Evolutionary conservation across 92 coral and sea anemone species (phyloP).

Genomic region (Phenganax subtilis): DNA sequence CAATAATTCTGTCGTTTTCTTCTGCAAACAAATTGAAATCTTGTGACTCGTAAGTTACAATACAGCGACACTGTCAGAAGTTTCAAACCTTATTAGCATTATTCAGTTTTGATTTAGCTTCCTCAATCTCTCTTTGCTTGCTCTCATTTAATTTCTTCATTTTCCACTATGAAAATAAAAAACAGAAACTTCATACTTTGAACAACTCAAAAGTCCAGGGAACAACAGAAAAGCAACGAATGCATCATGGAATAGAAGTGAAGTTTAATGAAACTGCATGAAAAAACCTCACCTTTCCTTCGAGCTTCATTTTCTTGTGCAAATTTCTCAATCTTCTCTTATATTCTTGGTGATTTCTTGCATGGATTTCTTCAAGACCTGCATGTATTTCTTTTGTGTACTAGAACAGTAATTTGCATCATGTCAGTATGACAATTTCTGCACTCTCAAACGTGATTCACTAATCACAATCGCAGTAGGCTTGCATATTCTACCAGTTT

Average conservation of each 20-base stretch:
- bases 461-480: not conserved
- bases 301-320: conserved; percentile 48
- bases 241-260: not conserved
- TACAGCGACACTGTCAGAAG: not conserved
- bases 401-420: conserved; percentile 28
- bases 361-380: conserved; percentile 62
- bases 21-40: conserved; percentile 41
- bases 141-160: conserved; percentile 45
- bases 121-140: conserved; percentile 61
- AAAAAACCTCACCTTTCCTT: conserved; percentile 56
- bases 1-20: conserved; percentile 65
- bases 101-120: conserved; percentile 73
- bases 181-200: not conserved
- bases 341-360: conserved; percentile 71
- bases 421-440: not conserved
- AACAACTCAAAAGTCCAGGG: not conserved
- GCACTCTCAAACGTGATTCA: not conserved
- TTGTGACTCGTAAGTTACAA: not conserved
- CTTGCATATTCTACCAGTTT: conserved; percentile 44
- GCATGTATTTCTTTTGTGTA: conserved; percentile 59
- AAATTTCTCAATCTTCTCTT: conserved; percentile 54
- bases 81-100: conserved; percentile 53
- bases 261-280: conserved; percentile 18
- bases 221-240: not conserved
- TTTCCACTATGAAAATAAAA: conserved; percentile 3